Conservation (phyloP, 2,888 invertebrate genomes). For the Xestia c-nigrum region DNA sequence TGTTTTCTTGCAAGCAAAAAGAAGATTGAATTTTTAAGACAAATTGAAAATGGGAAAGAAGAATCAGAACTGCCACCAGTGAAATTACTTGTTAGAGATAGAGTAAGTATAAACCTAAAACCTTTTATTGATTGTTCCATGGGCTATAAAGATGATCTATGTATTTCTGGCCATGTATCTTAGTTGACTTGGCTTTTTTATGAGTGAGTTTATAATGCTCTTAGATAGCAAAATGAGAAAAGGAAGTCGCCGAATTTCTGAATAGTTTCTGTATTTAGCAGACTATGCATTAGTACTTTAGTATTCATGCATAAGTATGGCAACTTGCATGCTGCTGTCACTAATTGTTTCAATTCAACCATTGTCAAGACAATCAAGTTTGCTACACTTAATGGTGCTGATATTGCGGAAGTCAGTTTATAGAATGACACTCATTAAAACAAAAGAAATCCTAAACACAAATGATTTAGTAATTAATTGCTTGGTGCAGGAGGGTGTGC, state of each 20-base stretch:
- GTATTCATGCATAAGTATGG: background rate
- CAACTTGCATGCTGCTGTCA: background rate
- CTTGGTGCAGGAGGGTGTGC: background rate
- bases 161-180: background rate
- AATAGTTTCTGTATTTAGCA: background rate
- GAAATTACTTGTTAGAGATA: conserved; percentile 96
- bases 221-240: background rate
- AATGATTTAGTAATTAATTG: background rate
- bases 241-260: background rate
- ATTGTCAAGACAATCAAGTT: background rate
- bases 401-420: background rate
- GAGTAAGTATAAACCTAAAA: conserved; percentile 90
- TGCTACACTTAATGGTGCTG: background rate
- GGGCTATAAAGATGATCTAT: background rate
- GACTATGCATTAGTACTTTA: background rate
- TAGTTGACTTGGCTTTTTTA: background rate
- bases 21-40: conserved; percentile 98
- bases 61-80: conserved; percentile 95
- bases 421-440: background rate
- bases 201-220: background rate
- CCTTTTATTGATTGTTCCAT: background rate
- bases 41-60: conserved; percentile 96
- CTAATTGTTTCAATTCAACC: background rate
- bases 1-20: conserved; percentile 98
- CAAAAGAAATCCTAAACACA: background rate